These are phyloP conservation scores for Melanocharis versteri DNA, from an alignment of 2,113 vertebrate genomes.

Conservation along the genomic window DNA sequence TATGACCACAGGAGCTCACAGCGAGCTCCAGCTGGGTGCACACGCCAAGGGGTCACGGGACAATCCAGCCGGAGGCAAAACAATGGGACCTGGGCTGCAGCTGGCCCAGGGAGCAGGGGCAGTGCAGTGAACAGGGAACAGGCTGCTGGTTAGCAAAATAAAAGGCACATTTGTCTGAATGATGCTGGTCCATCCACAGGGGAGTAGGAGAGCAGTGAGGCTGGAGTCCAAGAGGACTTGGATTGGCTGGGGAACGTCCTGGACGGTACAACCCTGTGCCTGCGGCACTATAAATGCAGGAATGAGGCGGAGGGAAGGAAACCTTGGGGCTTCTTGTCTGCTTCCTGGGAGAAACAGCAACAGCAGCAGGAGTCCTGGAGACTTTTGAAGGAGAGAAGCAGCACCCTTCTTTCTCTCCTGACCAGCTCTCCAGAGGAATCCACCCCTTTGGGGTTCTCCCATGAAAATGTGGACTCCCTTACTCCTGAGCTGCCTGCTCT, in stretches of 20 bases:
- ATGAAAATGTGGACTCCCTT: slow-evolving; percentile 16
- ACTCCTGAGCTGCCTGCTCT: slow-evolving; percentile 23
- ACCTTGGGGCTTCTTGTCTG: neutral
- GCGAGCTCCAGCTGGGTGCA: neutral
- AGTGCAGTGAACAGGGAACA: neutral
- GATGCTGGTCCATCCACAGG: neutral
- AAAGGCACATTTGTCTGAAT: neutral
- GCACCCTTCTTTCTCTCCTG: neutral
- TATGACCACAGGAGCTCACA: neutral
- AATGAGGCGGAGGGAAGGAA: neutral
- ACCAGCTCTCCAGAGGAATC: neutral
- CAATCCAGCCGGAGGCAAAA: neutral
- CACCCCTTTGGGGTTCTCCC: neutral
- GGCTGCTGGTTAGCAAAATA: neutral
- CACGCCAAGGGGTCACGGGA: neutral
- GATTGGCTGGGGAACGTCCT: slow-evolving; percentile 24
- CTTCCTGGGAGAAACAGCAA: neutral
- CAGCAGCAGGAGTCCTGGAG: neutral
- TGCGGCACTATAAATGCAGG: slow-evolving; percentile 22
- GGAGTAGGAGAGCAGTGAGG: neutral
- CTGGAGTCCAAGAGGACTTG: slow-evolving; percentile 21
- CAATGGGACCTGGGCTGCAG: neutral
- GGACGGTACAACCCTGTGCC: neutral
- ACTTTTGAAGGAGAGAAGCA: neutral
- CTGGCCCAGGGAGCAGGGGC: neutral